Conservation (phyloP, 2,888 invertebrate species). For the Heliconius ismenius region DNA sequence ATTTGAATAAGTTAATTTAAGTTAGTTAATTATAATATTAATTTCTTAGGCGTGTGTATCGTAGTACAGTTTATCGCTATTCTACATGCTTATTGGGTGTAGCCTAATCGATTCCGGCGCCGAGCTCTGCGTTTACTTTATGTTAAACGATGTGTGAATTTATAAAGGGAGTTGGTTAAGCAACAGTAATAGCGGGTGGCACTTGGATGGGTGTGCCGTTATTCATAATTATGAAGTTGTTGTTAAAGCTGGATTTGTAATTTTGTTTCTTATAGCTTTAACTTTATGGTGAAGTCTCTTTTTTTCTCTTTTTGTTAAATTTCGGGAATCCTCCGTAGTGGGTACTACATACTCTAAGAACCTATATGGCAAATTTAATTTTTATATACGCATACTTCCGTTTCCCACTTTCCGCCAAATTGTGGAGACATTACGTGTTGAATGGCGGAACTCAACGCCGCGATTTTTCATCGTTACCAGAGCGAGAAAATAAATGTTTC, state of each 20-base stretch:
- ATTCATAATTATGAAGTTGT: neutral
- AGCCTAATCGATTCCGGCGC: constrained; percentile 24
- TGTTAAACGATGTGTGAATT: constrained; percentile 25
- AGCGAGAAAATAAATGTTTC: too few species aligned
- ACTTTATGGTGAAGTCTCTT: neutral
- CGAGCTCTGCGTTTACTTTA: neutral
- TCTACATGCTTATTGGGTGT: constrained; percentile 24
- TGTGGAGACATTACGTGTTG: too few species aligned
- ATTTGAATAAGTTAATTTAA: too few species aligned
- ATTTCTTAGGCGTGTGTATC: neutral
- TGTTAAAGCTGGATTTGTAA: neutral
- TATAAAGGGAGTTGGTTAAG: constrained; percentile 10
- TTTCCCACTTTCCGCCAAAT: too few species aligned
- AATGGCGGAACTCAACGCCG: too few species aligned
- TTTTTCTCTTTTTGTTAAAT: neutral
- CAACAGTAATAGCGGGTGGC: neutral
- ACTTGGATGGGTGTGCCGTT: constrained; percentile 17
- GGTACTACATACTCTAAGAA: too few species aligned
- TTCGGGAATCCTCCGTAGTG: too few species aligned
- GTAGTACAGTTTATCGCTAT: constrained; percentile 4
- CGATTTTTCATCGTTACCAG: too few species aligned
- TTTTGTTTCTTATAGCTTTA: neutral
- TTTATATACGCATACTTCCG: too few species aligned
- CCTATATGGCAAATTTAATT: too few species aligned
- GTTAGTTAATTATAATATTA: neutral